Conservation (phyloP, 2,113 vertebrate genomes). For the Cinclus cinclus region DNA sequence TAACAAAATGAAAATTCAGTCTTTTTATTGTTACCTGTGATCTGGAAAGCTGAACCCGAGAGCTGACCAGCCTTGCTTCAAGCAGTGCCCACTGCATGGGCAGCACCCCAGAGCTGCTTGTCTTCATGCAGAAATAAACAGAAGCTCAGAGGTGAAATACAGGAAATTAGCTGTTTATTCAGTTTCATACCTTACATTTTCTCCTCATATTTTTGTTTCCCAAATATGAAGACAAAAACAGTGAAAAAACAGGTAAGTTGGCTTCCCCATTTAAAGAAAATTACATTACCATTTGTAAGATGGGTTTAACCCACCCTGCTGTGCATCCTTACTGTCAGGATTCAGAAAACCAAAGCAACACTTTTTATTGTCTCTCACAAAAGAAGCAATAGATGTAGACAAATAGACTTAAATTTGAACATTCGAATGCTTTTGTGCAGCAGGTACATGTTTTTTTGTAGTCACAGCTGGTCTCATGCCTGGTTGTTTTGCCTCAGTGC, state of each 20-base stretch:
- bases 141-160: neutral
- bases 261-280: neutral
- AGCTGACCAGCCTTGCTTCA: neutral
- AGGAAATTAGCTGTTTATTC: neutral
- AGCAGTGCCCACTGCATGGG: neutral
- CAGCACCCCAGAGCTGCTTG: neutral
- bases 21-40: neutral
- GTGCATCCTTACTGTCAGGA: neutral
- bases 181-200: neutral
- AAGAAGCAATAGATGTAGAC: neutral
- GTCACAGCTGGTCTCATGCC: neutral
- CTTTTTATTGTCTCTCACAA: neutral
- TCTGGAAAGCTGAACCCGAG: accelerated
- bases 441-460: neutral
- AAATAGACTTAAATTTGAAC: neutral
- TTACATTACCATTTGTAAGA: neutral
- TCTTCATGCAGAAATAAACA: neutral
- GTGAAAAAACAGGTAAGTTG: neutral
- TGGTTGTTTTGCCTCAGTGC: neutral
- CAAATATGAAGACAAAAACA: neutral
- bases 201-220: neutral
- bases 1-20: neutral
- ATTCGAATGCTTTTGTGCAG: neutral
- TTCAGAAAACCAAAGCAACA: neutral
- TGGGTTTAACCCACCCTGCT: neutral